Evolutionary conservation across 2,113 vertebrate genomes (phyloP).

Genomic region (Pedetes capensis): DNA sequence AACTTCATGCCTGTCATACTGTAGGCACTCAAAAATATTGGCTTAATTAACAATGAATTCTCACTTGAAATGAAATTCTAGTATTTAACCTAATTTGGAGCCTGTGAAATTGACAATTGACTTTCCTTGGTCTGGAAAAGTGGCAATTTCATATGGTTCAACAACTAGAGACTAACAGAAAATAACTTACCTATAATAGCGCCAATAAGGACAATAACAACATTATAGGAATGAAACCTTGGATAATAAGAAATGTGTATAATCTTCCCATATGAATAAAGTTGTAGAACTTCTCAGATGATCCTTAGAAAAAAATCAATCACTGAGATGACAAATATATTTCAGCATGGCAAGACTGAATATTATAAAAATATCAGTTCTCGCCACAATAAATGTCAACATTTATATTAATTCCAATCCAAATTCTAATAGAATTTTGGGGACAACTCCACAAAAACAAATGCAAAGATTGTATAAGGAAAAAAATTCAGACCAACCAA

Average conservation of each 20-base stretch:
- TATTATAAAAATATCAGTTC: background rate
- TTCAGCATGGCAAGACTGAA: background rate
- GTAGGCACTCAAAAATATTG: background rate
- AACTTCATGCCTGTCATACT: background rate
- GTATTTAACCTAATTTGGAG: background rate
- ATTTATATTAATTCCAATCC: background rate
- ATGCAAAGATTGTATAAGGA: background rate
- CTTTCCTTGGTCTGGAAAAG: background rate
- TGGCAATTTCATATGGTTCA: background rate
- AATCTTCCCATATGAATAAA: background rate
- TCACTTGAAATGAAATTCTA: background rate
- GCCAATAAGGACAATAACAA: background rate
- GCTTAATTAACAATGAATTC: background rate
- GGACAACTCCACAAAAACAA: background rate
- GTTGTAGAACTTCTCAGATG: background rate
- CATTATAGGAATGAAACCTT: background rate
- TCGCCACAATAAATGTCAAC: background rate
- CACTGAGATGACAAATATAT: background rate
- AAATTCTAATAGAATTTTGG: background rate
- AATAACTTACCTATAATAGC: background rate
- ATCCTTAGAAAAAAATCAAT: background rate
- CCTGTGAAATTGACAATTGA: background rate
- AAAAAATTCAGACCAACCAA: background rate
- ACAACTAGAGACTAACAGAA: background rate
- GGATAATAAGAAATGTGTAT: background rate